These are phyloP conservation scores for Gymnarchus niloticus DNA, from an alignment of 2,113 vertebrate genomes.

Conservation along the genomic window DNA sequence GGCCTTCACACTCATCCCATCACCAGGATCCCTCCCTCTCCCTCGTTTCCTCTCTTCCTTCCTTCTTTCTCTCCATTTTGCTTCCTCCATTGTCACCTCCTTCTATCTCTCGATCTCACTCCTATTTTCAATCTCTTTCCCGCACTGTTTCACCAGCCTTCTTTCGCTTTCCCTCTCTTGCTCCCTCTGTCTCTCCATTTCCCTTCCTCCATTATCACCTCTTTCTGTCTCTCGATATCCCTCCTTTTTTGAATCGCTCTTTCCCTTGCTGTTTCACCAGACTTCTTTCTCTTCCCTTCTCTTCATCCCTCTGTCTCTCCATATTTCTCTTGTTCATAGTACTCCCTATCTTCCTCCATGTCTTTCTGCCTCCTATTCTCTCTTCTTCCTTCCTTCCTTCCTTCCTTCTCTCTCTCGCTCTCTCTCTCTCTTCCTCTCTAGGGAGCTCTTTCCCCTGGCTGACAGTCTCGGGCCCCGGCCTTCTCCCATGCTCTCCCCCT, in stretches of 20 bases:
- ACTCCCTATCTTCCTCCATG: background rate
- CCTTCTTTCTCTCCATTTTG: background rate
- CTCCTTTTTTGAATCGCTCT: background rate
- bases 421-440: conserved; percentile 19
- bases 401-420: background rate
- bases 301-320: background rate
- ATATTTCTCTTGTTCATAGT: background rate
- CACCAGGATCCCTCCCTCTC: background rate
- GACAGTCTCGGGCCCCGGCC: conserved; percentile 26
- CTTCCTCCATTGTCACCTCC: no score
- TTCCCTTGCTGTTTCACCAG: background rate
- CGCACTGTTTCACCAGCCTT: background rate
- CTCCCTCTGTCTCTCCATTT: background rate
- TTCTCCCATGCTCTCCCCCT: conserved; percentile 15
- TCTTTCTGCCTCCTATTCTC: background rate
- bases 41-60: background rate
- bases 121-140: background rate
- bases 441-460: conserved; percentile 27
- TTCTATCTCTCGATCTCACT: background rate
- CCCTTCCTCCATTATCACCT: background rate
- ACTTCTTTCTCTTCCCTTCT: background rate
- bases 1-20: background rate
- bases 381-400: background rate
- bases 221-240: background rate
- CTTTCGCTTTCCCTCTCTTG: background rate